These are phyloP conservation scores for Philopotamus ludificatus DNA, from an alignment of 1,140 invertebrate genomes.

Conservation along the genomic window DNA sequence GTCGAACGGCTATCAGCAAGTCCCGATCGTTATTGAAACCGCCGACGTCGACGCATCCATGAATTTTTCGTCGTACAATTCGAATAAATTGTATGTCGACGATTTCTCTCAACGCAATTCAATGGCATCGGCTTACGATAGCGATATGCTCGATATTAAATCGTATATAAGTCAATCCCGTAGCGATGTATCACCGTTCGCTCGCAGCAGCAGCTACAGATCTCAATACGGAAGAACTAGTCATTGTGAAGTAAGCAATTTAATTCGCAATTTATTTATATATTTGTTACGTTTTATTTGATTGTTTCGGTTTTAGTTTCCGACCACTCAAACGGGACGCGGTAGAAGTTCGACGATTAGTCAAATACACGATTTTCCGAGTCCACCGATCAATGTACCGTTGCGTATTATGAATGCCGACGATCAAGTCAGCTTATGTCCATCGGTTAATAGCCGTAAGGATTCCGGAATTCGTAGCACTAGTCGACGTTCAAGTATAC, in stretches of 20 bases:
- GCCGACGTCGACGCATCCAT: slow-evolving; percentile 47
- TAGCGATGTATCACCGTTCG: slow-evolving; percentile 65
- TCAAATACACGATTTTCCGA: slow-evolving; percentile 46
- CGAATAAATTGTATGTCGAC: slow-evolving; percentile 28
- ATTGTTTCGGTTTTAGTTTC: slow-evolving; percentile 4
- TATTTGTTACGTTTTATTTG: background rate
- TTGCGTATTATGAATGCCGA: slow-evolving; percentile 48
- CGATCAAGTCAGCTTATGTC: slow-evolving; percentile 68
- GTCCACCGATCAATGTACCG: slow-evolving; percentile 36
- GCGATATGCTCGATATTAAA: slow-evolving; percentile 64
- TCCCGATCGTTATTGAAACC: slow-evolving; percentile 65
- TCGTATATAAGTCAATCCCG: slow-evolving; percentile 68
- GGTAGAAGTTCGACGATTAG: slow-evolving; percentile 59
- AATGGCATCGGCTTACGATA: slow-evolving; percentile 46
- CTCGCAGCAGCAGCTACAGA: slow-evolving; percentile 61
- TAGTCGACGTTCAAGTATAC: slow-evolving; percentile 79
- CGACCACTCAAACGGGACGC: slow-evolving; percentile 54
- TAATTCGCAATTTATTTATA: slow-evolving; percentile 1
- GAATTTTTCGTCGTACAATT: background rate
- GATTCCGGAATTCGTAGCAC: slow-evolving; percentile 85
- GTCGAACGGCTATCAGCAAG: slow-evolving; percentile 59
- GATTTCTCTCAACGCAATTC: slow-evolving; percentile 30
- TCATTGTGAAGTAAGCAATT: slow-evolving; percentile 42
- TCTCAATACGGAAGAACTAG: slow-evolving; percentile 61
- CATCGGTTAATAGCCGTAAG: slow-evolving; percentile 78